Percentiles rank a stretch among this genome's conserved stretches.
phyloP scores from a whole-genome alignment of 2,888 invertebrate genomes.

The Meta bourneti region DNA sequence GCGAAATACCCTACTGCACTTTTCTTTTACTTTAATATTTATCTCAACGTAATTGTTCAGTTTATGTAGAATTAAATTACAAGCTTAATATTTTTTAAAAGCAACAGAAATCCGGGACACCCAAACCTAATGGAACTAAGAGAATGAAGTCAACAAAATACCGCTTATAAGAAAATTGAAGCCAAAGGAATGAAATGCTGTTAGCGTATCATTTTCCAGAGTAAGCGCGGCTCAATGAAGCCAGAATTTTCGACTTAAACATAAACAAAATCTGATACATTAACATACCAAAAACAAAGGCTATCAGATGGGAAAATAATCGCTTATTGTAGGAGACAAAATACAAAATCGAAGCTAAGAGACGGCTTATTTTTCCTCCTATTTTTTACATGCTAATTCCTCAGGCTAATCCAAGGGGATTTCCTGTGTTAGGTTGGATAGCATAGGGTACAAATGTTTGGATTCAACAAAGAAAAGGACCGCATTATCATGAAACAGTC shows the following conservation, averaged over 20 bases:
- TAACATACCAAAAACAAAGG: background rate
- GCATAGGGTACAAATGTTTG: conserved; percentile 3
- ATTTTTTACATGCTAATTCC: background rate
- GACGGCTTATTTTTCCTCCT: background rate
- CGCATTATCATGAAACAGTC: background rate
- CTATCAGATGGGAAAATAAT: background rate
- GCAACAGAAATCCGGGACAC: too few species aligned
- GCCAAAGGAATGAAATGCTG: too few species aligned
- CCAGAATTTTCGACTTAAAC: background rate
- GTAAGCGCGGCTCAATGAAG: background rate
- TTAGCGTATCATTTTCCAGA: background rate
- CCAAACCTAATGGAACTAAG: too few species aligned
- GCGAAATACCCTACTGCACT: too few species aligned
- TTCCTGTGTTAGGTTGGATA: background rate
- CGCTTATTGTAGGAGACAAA: background rate
- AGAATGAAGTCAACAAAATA: too few species aligned
- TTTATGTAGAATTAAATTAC: too few species aligned
- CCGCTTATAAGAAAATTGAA: too few species aligned
- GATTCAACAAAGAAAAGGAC: conserved; percentile 1
- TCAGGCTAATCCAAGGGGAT: background rate
- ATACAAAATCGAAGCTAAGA: background rate
- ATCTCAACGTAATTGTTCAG: too few species aligned
- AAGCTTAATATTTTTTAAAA: too few species aligned
- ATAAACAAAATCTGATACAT: background rate
- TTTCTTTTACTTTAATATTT: too few species aligned